Conservation (phyloP, 2,797 vertebrate species). For the Bradypodion pumilum region DNA sequence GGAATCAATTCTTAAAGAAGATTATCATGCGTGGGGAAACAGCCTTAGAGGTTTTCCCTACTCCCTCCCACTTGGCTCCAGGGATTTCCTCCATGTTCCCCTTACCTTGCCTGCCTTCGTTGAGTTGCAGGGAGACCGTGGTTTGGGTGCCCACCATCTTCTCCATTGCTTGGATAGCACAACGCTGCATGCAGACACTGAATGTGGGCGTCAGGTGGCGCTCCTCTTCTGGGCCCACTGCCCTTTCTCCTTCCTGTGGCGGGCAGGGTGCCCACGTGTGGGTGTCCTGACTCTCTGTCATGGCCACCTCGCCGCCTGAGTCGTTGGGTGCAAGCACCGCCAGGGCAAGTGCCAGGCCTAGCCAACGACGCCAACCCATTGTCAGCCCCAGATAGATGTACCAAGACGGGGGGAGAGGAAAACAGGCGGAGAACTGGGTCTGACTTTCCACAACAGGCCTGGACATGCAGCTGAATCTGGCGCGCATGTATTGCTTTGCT, state of each 20-base stretch:
- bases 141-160: neutral
- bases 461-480: neutral
- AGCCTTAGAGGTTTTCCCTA: too few relatives aligned
- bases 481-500: neutral
- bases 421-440: neutral
- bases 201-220: neutral
- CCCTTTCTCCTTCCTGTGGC: neutral
- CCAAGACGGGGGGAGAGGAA: too few relatives aligned
- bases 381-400: neutral
- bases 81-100: too few relatives aligned
- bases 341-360: neutral
- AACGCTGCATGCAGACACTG: slow-evolving; percentile 25
- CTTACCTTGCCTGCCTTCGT: slow-evolving; percentile 48
- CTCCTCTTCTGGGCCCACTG: rapidly evolving
- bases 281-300: neutral
- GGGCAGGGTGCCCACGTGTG: neutral
- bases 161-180: neutral
- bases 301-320: neutral
- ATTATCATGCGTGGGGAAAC: too few relatives aligned
- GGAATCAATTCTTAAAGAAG: too few relatives aligned
- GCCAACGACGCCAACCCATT: neutral
- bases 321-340: neutral
- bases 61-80: too few relatives aligned
- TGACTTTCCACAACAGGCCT: neutral
- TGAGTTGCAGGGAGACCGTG: slow-evolving; percentile 37